phyloP scores from a whole-genome alignment of 1,140 invertebrate genomes.

The Rhopalosiphum padi region DNA sequence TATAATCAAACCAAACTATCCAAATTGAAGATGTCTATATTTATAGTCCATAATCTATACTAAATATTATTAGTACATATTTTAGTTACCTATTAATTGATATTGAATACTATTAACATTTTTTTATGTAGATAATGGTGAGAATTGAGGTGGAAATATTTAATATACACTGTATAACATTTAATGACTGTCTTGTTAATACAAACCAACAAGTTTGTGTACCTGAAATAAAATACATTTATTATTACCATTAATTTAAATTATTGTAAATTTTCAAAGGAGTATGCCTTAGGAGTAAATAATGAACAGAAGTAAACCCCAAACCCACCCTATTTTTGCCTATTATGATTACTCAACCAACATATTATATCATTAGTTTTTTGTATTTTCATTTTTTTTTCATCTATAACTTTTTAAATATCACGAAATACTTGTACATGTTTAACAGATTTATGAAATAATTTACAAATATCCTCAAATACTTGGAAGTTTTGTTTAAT shows the following conservation, averaged over 20 bases:
- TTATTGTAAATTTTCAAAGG: neutral
- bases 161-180: neutral
- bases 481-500: neutral
- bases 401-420: neutral
- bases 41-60: neutral
- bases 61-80: neutral
- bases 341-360: neutral
- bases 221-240: conserved; percentile 3
- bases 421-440: neutral
- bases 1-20: neutral
- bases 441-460: neutral
- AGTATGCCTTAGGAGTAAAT: too few species aligned
- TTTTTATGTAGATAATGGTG: neutral
- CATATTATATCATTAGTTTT: neutral
- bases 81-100: neutral
- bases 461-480: neutral
- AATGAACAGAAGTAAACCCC: too few species aligned
- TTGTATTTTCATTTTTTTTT: neutral
- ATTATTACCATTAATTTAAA: neutral
- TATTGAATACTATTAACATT: neutral
- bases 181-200: neutral
- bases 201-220: neutral
- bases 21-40: neutral
- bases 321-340: too few species aligned
- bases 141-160: too few species aligned